Conservation (phyloP, 2,113 vertebrate genomes). For the Nannospalax galili region DNA sequence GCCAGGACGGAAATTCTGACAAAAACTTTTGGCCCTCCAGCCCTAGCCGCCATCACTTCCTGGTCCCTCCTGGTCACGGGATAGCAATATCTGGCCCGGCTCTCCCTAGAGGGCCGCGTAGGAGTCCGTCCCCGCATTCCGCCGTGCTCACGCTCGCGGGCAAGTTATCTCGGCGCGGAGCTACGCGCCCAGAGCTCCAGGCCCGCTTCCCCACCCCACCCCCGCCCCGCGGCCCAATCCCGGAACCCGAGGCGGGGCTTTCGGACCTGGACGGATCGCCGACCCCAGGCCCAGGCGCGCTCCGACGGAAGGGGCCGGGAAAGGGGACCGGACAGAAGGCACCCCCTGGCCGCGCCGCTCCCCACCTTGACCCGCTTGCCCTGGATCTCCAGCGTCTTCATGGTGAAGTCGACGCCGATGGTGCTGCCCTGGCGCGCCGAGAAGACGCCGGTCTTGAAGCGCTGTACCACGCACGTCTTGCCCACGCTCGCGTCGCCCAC, state of each 20-base stretch:
- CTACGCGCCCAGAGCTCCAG: not conserved
- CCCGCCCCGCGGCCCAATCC: not conserved
- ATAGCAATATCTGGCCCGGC: not conserved
- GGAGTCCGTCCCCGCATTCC: not conserved
- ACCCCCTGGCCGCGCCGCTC: not conserved
- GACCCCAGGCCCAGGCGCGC: conserved; percentile 26
- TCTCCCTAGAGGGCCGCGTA: not conserved
- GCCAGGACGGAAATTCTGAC: conserved; percentile 72
- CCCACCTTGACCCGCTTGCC: conserved; percentile 92
- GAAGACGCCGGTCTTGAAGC: conserved; percentile 91
- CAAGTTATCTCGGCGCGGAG: not conserved
- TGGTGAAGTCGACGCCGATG: conserved; percentile 93
- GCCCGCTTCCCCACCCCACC: not conserved
- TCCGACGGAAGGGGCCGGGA: not conserved
- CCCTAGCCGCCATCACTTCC: conserved; percentile 57
- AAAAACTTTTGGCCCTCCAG: conserved; percentile 69
- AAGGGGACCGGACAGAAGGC: not conserved
- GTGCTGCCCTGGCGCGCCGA: conserved; percentile 91
- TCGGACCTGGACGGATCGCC: not conserved
- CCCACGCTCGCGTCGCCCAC: conserved; percentile 93
- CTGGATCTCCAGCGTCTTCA: conserved; percentile 92
- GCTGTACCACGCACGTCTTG: conserved; percentile 93
- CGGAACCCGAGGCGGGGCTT: not conserved
- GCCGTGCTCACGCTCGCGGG: not conserved
- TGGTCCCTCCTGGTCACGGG: not conserved